Evolutionary conservation across 2,113 vertebrate genomes (phyloP).

Genomic region (Mustela nigripes): DNA sequence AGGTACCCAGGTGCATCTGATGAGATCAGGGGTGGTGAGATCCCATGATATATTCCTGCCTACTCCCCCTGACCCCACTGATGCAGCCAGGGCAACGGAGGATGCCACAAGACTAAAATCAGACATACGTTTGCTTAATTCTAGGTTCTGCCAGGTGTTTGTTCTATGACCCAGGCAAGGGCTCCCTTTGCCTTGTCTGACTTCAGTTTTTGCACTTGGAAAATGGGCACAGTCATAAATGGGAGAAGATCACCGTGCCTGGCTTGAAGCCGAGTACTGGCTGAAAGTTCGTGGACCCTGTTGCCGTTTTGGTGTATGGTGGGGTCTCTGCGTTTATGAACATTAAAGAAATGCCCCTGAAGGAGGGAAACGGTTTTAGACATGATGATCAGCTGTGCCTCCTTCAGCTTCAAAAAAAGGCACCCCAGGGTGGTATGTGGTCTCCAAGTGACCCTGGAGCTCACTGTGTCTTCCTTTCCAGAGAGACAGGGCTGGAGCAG

Average conservation of each 20-base stretch:
- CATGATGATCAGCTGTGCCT: background rate
- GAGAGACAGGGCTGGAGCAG: background rate
- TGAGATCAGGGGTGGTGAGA: too few relatives aligned
- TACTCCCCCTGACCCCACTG: too few relatives aligned
- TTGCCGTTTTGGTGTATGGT: background rate
- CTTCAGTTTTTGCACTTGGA: background rate
- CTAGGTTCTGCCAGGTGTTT: background rate
- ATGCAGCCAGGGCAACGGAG: background rate
- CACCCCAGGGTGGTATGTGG: accelerated
- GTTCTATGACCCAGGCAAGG: background rate
- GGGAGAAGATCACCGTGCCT: background rate
- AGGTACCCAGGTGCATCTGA: too few relatives aligned
- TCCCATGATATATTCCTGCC: accelerated
- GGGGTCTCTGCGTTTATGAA: background rate
- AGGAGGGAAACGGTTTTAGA: background rate
- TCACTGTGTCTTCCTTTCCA: background rate
- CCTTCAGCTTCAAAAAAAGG: background rate
- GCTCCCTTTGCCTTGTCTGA: background rate
- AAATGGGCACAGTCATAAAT: background rate
- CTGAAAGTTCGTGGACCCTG: background rate
- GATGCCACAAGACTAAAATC: too few relatives aligned
- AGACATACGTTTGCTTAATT: background rate
- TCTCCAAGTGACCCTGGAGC: too few relatives aligned
- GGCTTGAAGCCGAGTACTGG: background rate
- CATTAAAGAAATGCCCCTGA: background rate